Conservation (phyloP, 2,797 vertebrate species). For the Alfaro cultratus region DNA sequence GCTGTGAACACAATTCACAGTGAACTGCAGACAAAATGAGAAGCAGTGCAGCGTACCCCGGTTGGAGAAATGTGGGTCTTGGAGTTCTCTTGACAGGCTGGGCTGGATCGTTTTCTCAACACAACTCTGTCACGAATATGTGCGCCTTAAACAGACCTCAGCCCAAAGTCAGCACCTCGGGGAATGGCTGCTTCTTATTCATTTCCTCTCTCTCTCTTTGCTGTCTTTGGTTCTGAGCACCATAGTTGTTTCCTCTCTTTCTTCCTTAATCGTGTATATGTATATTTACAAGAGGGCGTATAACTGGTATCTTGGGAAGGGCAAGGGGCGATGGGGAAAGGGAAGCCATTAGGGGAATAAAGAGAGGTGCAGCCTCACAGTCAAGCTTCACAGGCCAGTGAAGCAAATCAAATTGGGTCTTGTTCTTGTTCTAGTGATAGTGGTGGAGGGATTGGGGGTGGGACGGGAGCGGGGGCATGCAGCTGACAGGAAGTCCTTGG, state of each 20-base stretch:
- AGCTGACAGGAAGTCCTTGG: conserved; percentile 66
- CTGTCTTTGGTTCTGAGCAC: conserved; percentile 30
- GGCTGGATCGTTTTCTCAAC: conserved; percentile 81
- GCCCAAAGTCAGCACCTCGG: conserved; percentile 87
- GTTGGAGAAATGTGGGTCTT: conserved; percentile 78
- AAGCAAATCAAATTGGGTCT: conserved; percentile 98
- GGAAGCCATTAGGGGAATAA: conserved; percentile 93
- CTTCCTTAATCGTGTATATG: conserved; percentile 81
- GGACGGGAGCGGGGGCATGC: conserved; percentile 21
- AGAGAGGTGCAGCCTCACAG: conserved; percentile 91
- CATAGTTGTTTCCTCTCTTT: conserved; percentile 32
- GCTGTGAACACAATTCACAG: conserved; percentile 51
- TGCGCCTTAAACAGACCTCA: conserved; percentile 84
- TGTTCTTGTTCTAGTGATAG: conserved; percentile 79
- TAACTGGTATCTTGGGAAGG: conserved; percentile 92
- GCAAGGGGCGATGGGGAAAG: conserved; percentile 78
- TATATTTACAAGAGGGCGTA: conserved; percentile 96
- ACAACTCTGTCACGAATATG: conserved; percentile 83
- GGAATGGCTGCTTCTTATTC: conserved; percentile 65
- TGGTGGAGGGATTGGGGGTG: conserved; percentile 22
- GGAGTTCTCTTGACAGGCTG: conserved; percentile 81
- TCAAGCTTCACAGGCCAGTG: conserved; percentile 95
- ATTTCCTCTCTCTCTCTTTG: conserved; percentile 45
- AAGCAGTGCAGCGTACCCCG: conserved; percentile 58
- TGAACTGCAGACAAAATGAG: conserved; percentile 74